Evolutionary conservation across 1,140 invertebrate species (phyloP).

Genomic region (Glossosoma conforme): DNA sequence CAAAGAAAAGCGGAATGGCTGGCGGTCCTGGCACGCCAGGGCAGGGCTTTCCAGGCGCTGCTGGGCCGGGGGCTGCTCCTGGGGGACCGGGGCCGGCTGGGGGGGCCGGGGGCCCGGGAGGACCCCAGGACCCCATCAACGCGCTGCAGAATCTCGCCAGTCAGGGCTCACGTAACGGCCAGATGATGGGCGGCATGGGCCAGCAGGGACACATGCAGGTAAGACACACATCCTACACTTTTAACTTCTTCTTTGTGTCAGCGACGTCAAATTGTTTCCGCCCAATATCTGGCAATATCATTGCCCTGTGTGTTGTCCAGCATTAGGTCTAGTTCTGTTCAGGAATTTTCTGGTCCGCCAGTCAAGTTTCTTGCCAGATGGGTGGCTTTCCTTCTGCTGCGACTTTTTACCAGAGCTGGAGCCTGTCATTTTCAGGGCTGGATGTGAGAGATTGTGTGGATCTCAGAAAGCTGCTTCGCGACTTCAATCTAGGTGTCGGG

Average conservation of each 20-base stretch:
- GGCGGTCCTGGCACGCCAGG: constrained; percentile 23
- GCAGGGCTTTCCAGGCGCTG: constrained; percentile 29
- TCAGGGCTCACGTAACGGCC: constrained; percentile 62
- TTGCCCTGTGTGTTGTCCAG: constrained; percentile 24
- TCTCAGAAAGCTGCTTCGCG: too few species aligned
- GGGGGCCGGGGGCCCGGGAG: constrained; percentile 45
- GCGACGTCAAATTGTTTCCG: too few species aligned
- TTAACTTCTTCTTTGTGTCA: too few species aligned
- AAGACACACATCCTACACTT: constrained; percentile 44
- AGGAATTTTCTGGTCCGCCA: too few species aligned
- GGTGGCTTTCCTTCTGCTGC: too few species aligned
- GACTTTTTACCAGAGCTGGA: too few species aligned
- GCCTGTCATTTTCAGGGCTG: too few species aligned
- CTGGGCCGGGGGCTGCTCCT: constrained; percentile 18
- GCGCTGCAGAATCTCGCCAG: constrained; percentile 79
- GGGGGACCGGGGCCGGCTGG: constrained; percentile 34
- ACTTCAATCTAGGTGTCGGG: too few species aligned
- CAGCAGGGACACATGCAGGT: constrained; percentile 36
- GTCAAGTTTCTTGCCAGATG: too few species aligned
- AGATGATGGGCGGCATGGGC: constrained; percentile 54
- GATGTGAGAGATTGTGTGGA: too few species aligned
- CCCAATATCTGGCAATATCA: too few species aligned
- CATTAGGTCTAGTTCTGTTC: too few species aligned
- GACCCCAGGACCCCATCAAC: constrained; percentile 76
- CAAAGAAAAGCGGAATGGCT: constrained; percentile 47